Conservation (phyloP, 2,113 vertebrate species). For the Heterochromis multidens region DNA sequence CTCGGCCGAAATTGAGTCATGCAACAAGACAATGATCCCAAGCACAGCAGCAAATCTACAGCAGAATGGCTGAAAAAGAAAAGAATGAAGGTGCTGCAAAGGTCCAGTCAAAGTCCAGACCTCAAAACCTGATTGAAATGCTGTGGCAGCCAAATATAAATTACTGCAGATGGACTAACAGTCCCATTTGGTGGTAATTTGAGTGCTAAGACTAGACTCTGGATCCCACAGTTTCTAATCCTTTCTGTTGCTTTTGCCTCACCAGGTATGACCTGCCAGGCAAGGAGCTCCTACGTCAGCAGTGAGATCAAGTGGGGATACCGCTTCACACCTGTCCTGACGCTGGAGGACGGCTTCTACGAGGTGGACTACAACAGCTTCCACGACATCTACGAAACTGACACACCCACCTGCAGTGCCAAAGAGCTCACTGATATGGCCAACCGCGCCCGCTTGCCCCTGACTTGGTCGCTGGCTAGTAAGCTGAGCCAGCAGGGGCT, state of each 20-base stretch:
- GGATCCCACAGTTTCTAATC: neutral
- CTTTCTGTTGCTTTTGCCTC: neutral
- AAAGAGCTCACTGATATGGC: slow-evolving; percentile 88
- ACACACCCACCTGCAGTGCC: slow-evolving; percentile 91
- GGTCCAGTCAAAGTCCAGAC: too few species aligned
- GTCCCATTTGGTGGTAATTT: neutral
- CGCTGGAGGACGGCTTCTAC: slow-evolving; percentile 95
- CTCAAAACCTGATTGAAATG: too few species aligned
- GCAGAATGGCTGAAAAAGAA: too few species aligned
- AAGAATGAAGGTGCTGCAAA: too few species aligned
- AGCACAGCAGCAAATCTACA: too few species aligned
- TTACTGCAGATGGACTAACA: neutral
- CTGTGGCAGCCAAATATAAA: neutral
- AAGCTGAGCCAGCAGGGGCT: slow-evolving; percentile 90
- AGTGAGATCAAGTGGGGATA: slow-evolving; percentile 98
- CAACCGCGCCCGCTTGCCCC: slow-evolving; percentile 82
- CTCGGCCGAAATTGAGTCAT: rapidly evolving
- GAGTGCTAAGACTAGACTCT: neutral
- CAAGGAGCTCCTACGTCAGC: slow-evolving; percentile 91
- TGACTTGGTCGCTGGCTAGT: slow-evolving; percentile 93
- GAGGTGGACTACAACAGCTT: slow-evolving; percentile 99
- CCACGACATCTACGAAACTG: slow-evolving; percentile 94
- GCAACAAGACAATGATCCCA: neutral
- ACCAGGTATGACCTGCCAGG: slow-evolving; percentile 97
- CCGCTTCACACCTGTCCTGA: slow-evolving; percentile 94